Evolutionary conservation across 1,140 invertebrate species (phyloP).

Genomic region (Apis dorsata): DNA sequence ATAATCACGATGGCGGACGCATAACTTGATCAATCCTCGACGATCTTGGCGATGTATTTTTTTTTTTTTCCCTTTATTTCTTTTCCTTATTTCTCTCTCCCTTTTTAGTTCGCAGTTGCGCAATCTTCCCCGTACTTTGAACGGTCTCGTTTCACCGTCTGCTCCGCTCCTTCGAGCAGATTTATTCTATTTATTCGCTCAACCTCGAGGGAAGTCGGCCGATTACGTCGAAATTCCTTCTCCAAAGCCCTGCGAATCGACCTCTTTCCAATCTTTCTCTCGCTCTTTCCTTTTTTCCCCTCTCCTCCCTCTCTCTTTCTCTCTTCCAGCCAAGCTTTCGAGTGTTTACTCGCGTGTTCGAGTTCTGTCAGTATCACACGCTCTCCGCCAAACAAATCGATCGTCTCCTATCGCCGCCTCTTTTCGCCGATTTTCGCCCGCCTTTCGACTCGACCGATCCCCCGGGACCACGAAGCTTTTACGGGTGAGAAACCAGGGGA

Average conservation of each 20-base stretch:
- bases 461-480: background rate
- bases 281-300: background rate
- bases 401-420: slow-evolving; percentile 35
- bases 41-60: slow-evolving; percentile 18
- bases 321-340: slow-evolving; percentile 2
- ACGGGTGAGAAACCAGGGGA: background rate
- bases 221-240: slow-evolving; percentile 56
- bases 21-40: slow-evolving; percentile 4
- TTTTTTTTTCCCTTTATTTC: background rate
- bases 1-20: slow-evolving; percentile 6
- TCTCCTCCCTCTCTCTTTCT: background rate
- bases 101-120: slow-evolving; percentile 38
- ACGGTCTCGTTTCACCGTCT: slow-evolving; percentile 28
- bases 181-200: slow-evolving; percentile 32
- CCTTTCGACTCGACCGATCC: slow-evolving; percentile 14
- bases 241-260: slow-evolving; percentile 28
- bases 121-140: slow-evolving; percentile 37
- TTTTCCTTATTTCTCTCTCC: background rate
- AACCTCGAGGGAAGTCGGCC: slow-evolving; percentile 44
- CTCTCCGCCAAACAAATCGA: slow-evolving; percentile 62
- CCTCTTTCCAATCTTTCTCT: background rate
- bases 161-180: slow-evolving; percentile 32
- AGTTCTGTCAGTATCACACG: slow-evolving; percentile 63
- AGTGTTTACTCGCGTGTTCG: slow-evolving; percentile 66
- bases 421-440: slow-evolving; percentile 35